Conservation (phyloP, 1,140 invertebrate genomes). For the Plectrocnemia conspersa region DNA sequence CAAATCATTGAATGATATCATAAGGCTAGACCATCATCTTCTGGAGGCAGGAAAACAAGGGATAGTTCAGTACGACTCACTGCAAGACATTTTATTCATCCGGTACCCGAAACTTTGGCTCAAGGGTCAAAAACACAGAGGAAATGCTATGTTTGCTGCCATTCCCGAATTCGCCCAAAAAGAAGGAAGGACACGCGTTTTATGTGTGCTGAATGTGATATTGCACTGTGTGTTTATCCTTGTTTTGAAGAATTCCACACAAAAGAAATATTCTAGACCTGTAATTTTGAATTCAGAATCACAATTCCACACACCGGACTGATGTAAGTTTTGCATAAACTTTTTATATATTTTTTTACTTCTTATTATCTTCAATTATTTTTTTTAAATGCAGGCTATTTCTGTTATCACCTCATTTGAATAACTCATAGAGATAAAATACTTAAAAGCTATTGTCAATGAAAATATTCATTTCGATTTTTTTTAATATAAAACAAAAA, state of each 20-base stretch:
- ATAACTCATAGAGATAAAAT: too few relatives aligned
- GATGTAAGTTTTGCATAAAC: too few relatives aligned
- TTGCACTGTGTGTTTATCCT: conserved; percentile 26
- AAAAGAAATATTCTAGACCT: too few relatives aligned
- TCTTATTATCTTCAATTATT: too few relatives aligned
- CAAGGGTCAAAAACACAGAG: conserved; percentile 23
- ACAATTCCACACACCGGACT: too few relatives aligned
- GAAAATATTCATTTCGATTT: too few relatives aligned
- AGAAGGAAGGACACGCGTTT: conserved; percentile 18
- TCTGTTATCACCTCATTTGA: too few relatives aligned
- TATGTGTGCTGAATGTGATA: conserved; percentile 31
- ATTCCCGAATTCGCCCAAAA: conserved; percentile 1
- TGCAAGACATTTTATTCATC: conserved; percentile 8
- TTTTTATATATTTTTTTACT: too few relatives aligned
- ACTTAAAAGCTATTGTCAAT: too few relatives aligned
- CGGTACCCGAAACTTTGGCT: conserved; percentile 23
- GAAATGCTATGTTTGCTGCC: conserved; percentile 29
- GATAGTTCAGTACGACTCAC: conserved; percentile 11
- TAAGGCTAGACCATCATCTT: conserved; percentile 10
- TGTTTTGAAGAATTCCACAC: conserved; percentile 31
- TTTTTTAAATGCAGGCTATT: too few relatives aligned
- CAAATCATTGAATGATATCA: conserved; percentile 8
- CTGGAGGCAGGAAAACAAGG: conserved; percentile 1
- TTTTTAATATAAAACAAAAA: too few relatives aligned
- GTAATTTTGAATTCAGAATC: too few relatives aligned